Evolutionary conservation across 2,797 vertebrate genomes (phyloP), one percentile per base, ranked within the genome.

Genomic region (Parambassis ranga): DNA sequence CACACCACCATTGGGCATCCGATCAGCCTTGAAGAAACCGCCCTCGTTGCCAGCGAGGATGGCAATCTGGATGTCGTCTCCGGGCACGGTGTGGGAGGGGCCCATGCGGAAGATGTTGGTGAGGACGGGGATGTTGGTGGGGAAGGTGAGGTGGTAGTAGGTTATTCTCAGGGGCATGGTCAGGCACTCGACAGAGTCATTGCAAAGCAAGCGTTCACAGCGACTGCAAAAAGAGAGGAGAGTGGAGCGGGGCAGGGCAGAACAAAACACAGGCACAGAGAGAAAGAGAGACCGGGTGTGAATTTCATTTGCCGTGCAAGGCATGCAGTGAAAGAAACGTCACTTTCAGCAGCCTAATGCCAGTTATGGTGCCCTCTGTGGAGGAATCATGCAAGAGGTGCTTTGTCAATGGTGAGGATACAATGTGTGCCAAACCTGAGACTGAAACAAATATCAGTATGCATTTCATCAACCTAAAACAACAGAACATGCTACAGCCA

Each of bases 181-280:
- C 93, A 93, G 94, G 93, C 98, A 99, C 90, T 97, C 94, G 75
- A 87, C 82, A 94, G 90, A 94, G 81, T 95, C 95, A 94, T 94
- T 94, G 94, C 98, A 99, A 94, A 95, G 93, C 95, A 98, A 96
- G 93, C 96, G 97, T 90, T 99, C 97, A 33, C 98, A 99, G 94
- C 95, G 95, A 93, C 98, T 99, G 96, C 90, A 95, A 95, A 86
- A 63, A 87, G 90, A 81, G 87, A 19, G n/a, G n/a, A 44, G 46
- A 50, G 23, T 36, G 15, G 24, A 52, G 48, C 38, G 42, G 55
- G 72, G 62, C 7, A 38, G 51, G 62, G 57, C 15, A 51, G 61
- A 71, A 75, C 38, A 63, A 65, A 83, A 88, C 65, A 78, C 74
- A 85, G 65, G 83, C 87, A 88, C 56, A 88, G 44, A 77, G 66